Conservation (phyloP, 1,140 invertebrate genomes). For the Drosophila repleta region DNA sequence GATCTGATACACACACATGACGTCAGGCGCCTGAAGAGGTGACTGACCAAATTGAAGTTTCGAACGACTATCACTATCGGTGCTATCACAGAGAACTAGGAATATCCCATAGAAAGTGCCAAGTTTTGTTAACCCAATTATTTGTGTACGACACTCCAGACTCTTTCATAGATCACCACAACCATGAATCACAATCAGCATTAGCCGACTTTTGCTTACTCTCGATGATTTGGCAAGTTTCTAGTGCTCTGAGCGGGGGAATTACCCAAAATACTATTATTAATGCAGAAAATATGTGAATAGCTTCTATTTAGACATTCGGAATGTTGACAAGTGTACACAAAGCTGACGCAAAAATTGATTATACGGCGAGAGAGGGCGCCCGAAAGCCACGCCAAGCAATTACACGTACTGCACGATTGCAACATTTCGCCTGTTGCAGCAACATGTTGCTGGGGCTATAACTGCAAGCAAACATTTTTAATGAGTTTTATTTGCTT, state of each 20-base stretch:
- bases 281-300: conserved; percentile 10
- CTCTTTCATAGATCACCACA: too few species aligned
- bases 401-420: conserved; percentile 37
- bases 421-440: conserved; percentile 47
- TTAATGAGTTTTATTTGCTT: conserved; percentile 54
- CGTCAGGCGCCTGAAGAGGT: conserved; percentile 35
- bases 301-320: conserved; percentile 37
- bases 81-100: neutral
- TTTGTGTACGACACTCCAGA: neutral
- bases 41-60: conserved; percentile 26
- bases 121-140: conserved; percentile 4
- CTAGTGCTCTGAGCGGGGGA: conserved; percentile 24
- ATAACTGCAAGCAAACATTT: conserved; percentile 56
- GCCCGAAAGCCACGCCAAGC: conserved; percentile 8
- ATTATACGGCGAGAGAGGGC: conserved; percentile 23
- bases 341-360: conserved; percentile 47
- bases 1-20: conserved; percentile 23
- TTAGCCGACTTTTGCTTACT: conserved; percentile 26
- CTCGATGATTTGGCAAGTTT: conserved; percentile 47
- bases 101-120: neutral
- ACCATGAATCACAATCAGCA: conserved; percentile 45
- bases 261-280: conserved; percentile 25
- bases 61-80: neutral
- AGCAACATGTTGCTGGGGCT: conserved; percentile 47
- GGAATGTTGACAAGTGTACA: conserved; percentile 39